Percentiles rank a stretch among this genome's conserved stretches.
Conservation (phyloP, 2,113 vertebrate species). For the Brienomyrus longianalis region DNA sequence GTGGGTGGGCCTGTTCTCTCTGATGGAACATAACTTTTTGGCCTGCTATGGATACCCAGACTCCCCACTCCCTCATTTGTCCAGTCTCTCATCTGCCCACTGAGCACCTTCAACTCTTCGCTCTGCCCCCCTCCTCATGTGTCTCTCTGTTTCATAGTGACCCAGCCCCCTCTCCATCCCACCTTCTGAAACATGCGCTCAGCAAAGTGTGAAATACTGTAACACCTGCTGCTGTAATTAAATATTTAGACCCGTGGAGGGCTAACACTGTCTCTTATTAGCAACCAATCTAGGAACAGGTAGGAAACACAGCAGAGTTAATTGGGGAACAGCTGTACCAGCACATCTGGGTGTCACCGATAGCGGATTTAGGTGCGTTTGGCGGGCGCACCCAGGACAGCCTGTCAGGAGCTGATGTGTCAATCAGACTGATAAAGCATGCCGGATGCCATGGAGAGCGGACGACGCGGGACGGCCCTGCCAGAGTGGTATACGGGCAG, state of each 20-base stretch:
- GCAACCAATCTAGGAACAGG: slow-evolving; percentile 27
- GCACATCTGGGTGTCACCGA: slow-evolving; percentile 30
- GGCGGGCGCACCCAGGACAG: neutral
- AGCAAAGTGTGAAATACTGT: slow-evolving; percentile 27
- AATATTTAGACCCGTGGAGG: slow-evolving; percentile 31
- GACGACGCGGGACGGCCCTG: neutral
- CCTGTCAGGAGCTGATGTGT: slow-evolving; percentile 23
- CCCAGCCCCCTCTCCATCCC: neutral
- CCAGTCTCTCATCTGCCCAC: neutral
- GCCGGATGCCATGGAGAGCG: neutral
- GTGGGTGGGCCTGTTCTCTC: neutral
- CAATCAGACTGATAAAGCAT: slow-evolving; percentile 24
- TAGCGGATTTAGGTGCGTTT: slow-evolving; percentile 19
- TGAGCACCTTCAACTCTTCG: neutral
- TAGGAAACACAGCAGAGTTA: slow-evolving; percentile 26
- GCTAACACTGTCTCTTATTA: slow-evolving; percentile 27
- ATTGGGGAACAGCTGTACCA: slow-evolving; percentile 28
- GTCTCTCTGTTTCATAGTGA: neutral
- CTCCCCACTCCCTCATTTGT: neutral
- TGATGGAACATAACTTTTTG: neutral
- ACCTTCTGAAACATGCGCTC: slow-evolving; percentile 20
- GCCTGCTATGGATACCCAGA: neutral
- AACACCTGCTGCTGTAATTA: slow-evolving; percentile 30
- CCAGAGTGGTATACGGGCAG: neutral
- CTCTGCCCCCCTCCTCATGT: neutral